phyloP scores from a whole-genome alignment of 2,113 vertebrate species.

The Plectropomus leopardus region DNA sequence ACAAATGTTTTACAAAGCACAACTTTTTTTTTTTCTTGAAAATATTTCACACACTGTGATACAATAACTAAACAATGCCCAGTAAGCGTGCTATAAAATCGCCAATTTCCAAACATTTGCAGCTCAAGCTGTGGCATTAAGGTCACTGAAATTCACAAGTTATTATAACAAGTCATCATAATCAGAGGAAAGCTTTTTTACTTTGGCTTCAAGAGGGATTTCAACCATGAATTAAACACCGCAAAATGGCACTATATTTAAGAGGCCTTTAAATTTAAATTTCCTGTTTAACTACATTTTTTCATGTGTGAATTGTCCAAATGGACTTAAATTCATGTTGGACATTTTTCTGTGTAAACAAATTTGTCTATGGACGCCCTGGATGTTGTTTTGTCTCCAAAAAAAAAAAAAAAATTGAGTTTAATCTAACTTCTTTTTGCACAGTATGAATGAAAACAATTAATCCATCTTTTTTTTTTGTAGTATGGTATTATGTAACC shows the following conservation, averaged over 20 bases:
- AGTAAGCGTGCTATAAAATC: slow-evolving; percentile 6
- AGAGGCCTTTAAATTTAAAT: neutral
- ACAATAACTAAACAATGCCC: slow-evolving; percentile 11
- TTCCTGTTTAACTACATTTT: neutral
- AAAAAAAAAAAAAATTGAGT: too few species aligned
- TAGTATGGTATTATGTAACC: neutral
- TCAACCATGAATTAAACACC: slow-evolving; percentile 32
- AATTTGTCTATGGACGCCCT: neutral
- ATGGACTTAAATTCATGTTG: neutral
- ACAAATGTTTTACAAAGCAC: slow-evolving; percentile 40
- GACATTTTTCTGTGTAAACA: neutral
- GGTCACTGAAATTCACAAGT: slow-evolving; percentile 3
- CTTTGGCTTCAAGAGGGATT: slow-evolving; percentile 68
- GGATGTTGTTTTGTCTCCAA: neutral
- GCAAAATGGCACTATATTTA: slow-evolving; percentile 52
- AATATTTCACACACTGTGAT: slow-evolving; percentile 3
- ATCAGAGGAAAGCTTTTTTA: slow-evolving; percentile 50
- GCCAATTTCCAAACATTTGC: slow-evolving; percentile 1
- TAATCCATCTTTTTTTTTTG: neutral
- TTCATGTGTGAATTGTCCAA: neutral
- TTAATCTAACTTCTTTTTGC: neutral
- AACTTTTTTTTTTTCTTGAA: neutral
- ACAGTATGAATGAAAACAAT: neutral
- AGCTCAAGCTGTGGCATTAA: slow-evolving; percentile 10
- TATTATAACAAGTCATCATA: slow-evolving; percentile 79